phyloP scores from a whole-genome alignment of 2,113 vertebrate genomes.

The Stictonetta naevosa region DNA sequence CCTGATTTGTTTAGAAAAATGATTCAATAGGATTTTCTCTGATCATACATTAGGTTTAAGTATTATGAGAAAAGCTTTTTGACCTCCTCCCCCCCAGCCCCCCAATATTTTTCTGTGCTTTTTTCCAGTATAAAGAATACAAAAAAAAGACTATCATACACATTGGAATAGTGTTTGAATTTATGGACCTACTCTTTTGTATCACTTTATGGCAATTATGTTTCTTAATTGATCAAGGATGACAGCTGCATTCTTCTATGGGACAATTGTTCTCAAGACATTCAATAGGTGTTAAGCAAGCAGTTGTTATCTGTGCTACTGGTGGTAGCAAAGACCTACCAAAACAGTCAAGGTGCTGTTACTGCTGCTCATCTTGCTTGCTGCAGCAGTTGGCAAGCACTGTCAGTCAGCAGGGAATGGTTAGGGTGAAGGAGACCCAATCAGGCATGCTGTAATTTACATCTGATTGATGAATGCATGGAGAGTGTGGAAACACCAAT shows the following conservation, averaged over 20 bases:
- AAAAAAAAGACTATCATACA: background rate
- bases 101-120: background rate
- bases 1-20: background rate
- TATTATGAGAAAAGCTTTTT: background rate
- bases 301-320: slow-evolving; percentile 44
- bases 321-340: slow-evolving; percentile 29
- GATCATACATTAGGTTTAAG: background rate
- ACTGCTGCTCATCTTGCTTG: slow-evolving; percentile 49
- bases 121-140: background rate
- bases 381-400: slow-evolving; percentile 73
- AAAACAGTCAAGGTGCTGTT: slow-evolving; percentile 7
- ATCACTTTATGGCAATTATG: background rate
- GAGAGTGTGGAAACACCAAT: slow-evolving; percentile 42
- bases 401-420: slow-evolving; percentile 59
- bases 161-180: background rate
- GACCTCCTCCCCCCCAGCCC: background rate
- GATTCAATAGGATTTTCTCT: background rate
- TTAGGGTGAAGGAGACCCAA: slow-evolving; percentile 48
- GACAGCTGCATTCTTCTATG: slow-evolving; percentile 33
- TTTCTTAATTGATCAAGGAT: background rate
- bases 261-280: background rate
- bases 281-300: slow-evolving; percentile 45
- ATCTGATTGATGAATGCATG: slow-evolving; percentile 62
- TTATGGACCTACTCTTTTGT: background rate
- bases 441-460: slow-evolving; percentile 58